Evolutionary conservation across 1,140 invertebrate genomes (phyloP).

Genomic region (Halyomorpha halys): DNA sequence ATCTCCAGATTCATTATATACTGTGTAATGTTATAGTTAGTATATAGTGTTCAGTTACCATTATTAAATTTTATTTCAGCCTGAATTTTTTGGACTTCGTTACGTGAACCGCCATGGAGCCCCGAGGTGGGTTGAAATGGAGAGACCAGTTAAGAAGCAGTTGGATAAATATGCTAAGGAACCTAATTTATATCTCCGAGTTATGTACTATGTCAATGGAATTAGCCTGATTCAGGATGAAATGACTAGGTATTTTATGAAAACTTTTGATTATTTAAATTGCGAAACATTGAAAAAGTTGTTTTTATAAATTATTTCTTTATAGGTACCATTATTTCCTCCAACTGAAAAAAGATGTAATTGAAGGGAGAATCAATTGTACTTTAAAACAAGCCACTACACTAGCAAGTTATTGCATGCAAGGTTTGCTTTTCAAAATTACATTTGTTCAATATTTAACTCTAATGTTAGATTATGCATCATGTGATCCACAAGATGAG

Average conservation of each 20-base stretch:
- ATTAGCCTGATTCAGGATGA: slow-evolving; percentile 78
- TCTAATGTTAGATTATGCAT: no score
- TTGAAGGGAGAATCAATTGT: slow-evolving; percentile 81
- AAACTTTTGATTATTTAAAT: background rate
- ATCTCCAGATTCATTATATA: no score
- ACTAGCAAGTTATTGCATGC: slow-evolving; percentile 83
- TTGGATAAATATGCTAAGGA: slow-evolving; percentile 82
- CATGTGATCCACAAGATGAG: no score
- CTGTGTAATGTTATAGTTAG: no score
- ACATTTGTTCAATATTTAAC: no score
- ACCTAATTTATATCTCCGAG: slow-evolving; percentile 69
- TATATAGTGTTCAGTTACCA: no score
- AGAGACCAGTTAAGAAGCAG: slow-evolving; percentile 84
- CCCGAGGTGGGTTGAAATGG: slow-evolving; percentile 81
- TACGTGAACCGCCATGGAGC: slow-evolving; percentile 49
- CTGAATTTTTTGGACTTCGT: slow-evolving; percentile 79
- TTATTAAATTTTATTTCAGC: slow-evolving; percentile 35
- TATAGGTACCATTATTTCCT: slow-evolving; percentile 88
- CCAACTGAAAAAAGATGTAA: slow-evolving; percentile 86
- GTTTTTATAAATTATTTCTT: slow-evolving; percentile 23
- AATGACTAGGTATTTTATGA: slow-evolving; percentile 56
- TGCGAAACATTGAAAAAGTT: background rate
- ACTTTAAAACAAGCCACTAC: slow-evolving; percentile 78
- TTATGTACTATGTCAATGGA: slow-evolving; percentile 90
- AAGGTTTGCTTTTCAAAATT: slow-evolving; percentile 43